Evolutionary conservation across 2,797 vertebrate species (phyloP), one percentile per base, ranked within the genome.

Genomic region (Sebastes kiyomatsui): DNA sequence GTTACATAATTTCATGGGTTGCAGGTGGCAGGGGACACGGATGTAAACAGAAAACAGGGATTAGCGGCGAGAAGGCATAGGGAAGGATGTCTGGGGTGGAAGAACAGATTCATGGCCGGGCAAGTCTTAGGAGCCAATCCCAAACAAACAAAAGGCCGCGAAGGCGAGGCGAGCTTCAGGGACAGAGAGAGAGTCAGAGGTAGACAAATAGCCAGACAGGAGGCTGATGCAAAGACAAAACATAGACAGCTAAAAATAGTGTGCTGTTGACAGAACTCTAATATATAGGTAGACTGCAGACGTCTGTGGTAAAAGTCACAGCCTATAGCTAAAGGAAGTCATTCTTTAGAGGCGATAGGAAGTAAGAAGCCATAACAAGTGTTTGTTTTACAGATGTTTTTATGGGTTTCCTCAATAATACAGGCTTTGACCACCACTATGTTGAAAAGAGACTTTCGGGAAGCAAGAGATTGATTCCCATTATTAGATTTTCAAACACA

Each of bases 201-300:
- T 28, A 83, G 54, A 75, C 49, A 88, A 78, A 86, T 20, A 88
- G 52, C 16, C 80, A 75, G 88, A 87, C 75, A 72, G 64, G 72
- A 69, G 84, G 67, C 38, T 4, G 22, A 28, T 5, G 11, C 30
- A 58, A 85, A 89, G 87, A 89, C 85, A 88, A 83, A 89, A 90
- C 87, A 88, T 65, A 77, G 82, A 80, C 78, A 32, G 69, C 80
- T 85, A 89, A 88, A 87, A 90, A 92, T 90, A 93, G 80, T 13
- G 23, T 18, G 55, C 59, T 78, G 82, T 88, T 87, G 85, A 90
- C 62, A 38, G 32, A 75, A 42, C 22, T 64, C 32, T 38, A 32
- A 79, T 75, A 82, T 80, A 81, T 56, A 85, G 72, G 59, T 32
- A 18, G 65, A 25, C 69, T 25, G 67, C 65, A 78, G 79, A 33